Evolutionary conservation across 1,140 invertebrate genomes (phyloP), one percentile per base, ranked within the genome.

Genomic region (Araneus ventricosus): DNA sequence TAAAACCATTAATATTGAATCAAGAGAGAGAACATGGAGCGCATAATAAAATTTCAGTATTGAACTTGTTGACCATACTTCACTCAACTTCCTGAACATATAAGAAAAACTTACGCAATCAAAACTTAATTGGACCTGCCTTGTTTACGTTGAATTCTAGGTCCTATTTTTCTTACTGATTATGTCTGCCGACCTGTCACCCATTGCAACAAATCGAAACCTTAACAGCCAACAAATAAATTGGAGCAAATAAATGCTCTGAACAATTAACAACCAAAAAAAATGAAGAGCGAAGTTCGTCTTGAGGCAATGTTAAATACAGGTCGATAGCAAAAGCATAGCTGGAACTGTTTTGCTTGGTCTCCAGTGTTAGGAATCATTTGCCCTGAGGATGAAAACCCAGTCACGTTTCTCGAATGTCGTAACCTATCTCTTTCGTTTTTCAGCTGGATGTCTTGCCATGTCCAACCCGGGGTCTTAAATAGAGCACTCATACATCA

Each of bases 401-500:
- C 30, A 34, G 70, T 75, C 70, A 75, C 70, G 70, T 75, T 75
- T 75, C 17, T 75, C 30, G 17, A 34, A 30, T 75, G 70, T 75
- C 30, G 70, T 75, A 75, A 75, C 30, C 70, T 37, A 75, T 14
- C 34, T 14, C 70, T 75, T 75, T 75, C 70, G 4, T 34, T 75
- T 20, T n/a, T 37, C 70, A 34, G 30, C 5, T 37, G 30, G 70
- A 75, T 30, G 70, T 75, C 70, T 27, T 14, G 30, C 34, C 34
- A 75, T 34, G 63, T 75, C 70, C 70, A 75, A 75, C 20, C 30
- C 30, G 70, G 30, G 70, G 30, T 34, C 17, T 75, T 75, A 75
- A 75, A 75, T 75, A 37, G 70, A 75, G 70, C 70, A 75, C 70
- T 75, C 70, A 75, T 75, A 34, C 70, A 75, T 75, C 70, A 75